Evolutionary conservation across 23 tunicate species (phyloP).

Genomic region (Clavelina lepadiformis): DNA sequence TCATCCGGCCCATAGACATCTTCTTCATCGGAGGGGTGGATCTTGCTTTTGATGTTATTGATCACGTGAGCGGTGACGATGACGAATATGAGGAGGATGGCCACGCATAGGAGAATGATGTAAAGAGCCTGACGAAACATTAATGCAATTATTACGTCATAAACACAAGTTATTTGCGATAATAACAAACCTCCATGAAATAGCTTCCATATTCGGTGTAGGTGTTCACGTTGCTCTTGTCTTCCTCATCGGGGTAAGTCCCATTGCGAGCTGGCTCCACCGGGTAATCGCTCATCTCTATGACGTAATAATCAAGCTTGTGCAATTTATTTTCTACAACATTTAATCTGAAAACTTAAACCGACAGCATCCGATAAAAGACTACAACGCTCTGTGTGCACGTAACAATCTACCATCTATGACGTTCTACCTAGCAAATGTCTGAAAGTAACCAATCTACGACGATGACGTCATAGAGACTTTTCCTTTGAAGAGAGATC

Average conservation of each 20-base stretch:
- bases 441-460: no score
- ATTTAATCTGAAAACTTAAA: no score
- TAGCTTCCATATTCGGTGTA: constrained; percentile 26
- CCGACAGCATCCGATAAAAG: no score
- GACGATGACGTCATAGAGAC: no score
- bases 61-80: constrained; percentile 5
- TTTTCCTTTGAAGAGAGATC: no score
- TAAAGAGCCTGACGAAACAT: constrained; percentile 16
- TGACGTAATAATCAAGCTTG: not conserved
- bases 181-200: constrained; percentile 23
- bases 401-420: no score
- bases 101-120: constrained; percentile 13
- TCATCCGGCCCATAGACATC: constrained; percentile 14
- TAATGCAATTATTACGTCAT: not conserved
- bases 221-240: constrained; percentile 18
- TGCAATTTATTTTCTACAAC: no score
- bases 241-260: constrained; percentile 41
- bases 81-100: not conserved
- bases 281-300: constrained; percentile 8
- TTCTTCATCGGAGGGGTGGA: constrained; percentile 14
- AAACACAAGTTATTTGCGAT: not conserved
- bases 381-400: no score
- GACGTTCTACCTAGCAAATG: no score
- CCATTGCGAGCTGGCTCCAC: constrained; percentile 39
- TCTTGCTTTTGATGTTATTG: not conserved